A percentile compares a stretch with the other conserved stretches of the same genome.
These are phyloP conservation scores for Pluvianellus socialis DNA, from an alignment of 2,113 vertebrate species.

Conservation along the genomic window DNA sequence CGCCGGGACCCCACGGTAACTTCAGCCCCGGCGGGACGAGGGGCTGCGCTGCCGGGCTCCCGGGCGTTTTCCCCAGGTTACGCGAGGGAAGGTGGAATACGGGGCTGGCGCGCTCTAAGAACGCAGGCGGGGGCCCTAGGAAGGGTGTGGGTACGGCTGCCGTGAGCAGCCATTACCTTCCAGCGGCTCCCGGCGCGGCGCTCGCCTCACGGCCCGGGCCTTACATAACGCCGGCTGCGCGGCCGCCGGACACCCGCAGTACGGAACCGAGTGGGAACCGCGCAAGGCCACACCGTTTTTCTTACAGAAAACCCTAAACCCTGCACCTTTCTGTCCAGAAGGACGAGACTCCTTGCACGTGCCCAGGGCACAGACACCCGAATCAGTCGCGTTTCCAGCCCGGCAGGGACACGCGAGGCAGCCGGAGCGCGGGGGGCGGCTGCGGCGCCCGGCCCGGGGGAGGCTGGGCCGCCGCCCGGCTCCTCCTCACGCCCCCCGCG, in stretches of 20 bases:
- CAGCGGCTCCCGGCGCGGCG: neutral
- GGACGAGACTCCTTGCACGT: neutral
- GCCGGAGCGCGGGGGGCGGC: neutral
- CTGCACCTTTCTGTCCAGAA: neutral
- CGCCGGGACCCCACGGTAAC: accelerated
- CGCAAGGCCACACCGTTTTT: neutral
- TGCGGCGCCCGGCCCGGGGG: neutral
- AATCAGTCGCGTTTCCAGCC: accelerated
- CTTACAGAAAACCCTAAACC: accelerated
- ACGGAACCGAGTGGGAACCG: accelerated
- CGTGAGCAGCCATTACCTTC: neutral
- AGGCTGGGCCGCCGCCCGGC: neutral
- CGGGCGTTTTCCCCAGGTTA: neutral
- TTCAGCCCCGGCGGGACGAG: accelerated
- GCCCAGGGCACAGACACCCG: neutral
- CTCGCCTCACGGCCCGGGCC: neutral
- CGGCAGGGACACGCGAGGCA: neutral
- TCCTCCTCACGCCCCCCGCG: neutral
- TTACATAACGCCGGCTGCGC: neutral
- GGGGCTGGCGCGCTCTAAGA: neutral
- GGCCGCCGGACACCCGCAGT: neutral
- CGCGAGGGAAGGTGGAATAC: neutral
- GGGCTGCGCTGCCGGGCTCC: neutral
- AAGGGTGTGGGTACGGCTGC: neutral
- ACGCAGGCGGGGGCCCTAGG: neutral